phyloP scores from a whole-genome alignment of 2,888 invertebrate genomes.

The Auanema sp. region DNA sequence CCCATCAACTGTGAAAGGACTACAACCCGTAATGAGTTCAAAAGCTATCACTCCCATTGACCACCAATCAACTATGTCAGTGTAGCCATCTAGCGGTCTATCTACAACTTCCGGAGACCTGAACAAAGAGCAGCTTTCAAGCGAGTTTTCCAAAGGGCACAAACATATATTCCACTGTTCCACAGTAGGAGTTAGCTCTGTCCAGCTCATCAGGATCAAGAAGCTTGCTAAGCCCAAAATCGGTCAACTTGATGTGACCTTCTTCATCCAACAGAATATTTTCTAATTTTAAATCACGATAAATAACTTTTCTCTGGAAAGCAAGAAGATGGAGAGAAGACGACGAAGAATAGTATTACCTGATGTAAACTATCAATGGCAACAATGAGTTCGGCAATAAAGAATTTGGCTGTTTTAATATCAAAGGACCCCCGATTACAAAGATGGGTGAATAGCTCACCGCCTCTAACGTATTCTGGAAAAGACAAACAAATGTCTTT shows the following conservation, averaged over 20 bases:
- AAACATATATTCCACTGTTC: conserved; percentile 93
- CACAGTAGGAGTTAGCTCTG: conserved; percentile 92
- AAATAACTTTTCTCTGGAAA: conserved; percentile 88
- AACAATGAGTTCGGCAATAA: conserved; percentile 92
- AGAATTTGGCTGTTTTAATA: conserved; percentile 85
- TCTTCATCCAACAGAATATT: conserved; percentile 90
- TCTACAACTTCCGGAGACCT: conserved; percentile 52
- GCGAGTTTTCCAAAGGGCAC: conserved; percentile 6
- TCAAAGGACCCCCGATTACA: conserved; percentile 90
- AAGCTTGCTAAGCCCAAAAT: conserved; percentile 90
- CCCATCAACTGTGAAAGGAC: conserved; percentile 94
- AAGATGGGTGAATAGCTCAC: conserved; percentile 93
- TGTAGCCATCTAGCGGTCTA: conserved; percentile 49
- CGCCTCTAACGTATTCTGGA: conserved; percentile 93
- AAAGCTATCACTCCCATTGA: conserved; percentile 89
- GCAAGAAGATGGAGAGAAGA: background rate
- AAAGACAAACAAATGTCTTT: conserved; percentile 34
- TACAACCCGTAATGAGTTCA: conserved; percentile 92
- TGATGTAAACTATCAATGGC: conserved; percentile 92
- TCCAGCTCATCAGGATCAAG: conserved; percentile 41
- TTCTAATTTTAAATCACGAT: conserved; percentile 94
- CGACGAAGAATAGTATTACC: conserved; percentile 68
- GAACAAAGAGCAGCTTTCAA: background rate
- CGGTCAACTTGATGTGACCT: conserved; percentile 93
- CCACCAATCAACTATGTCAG: conserved; percentile 92